These are phyloP conservation scores for Anhinga rufa DNA, from an alignment of 2,113 vertebrate species.

Conservation along the genomic window DNA sequence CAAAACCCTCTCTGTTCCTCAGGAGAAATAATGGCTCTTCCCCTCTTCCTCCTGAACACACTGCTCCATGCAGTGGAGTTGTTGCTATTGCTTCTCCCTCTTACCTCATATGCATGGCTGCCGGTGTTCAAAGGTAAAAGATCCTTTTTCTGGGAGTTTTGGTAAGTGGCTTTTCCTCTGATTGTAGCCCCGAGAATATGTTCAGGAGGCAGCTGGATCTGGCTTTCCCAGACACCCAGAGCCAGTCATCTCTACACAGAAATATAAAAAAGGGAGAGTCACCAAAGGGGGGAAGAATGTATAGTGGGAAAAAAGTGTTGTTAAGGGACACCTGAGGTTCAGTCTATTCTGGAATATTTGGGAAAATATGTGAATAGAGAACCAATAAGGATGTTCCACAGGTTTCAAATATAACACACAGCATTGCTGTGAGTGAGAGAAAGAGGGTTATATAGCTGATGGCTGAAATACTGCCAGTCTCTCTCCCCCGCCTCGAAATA, in stretches of 20 bases:
- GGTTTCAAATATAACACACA: conserved; percentile 27
- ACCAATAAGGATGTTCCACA: background rate
- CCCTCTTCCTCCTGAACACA: background rate
- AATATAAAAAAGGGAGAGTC: background rate
- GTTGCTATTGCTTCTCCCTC: background rate
- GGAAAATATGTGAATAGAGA: background rate
- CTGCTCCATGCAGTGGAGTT: background rate
- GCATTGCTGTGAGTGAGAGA: background rate
- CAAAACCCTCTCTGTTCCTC: background rate
- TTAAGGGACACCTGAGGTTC: background rate
- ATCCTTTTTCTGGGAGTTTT: background rate
- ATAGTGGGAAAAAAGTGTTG: background rate
- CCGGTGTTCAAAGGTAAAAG: background rate
- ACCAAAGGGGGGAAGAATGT: background rate
- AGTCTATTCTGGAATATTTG: background rate
- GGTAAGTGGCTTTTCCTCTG: background rate
- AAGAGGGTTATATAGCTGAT: conserved; percentile 32
- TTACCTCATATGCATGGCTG: background rate
- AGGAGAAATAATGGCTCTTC: background rate
- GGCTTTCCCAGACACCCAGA: background rate
- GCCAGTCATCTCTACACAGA: background rate
- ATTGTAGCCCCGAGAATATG: background rate
- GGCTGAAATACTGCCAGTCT: conserved; percentile 53
- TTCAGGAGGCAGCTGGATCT: background rate
- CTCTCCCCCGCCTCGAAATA: conserved; percentile 36